Percentiles rank a stretch among this genome's conserved stretches.
Conservation (phyloP, 2,113 vertebrate genomes). For the Pluvialis apricaria region DNA sequence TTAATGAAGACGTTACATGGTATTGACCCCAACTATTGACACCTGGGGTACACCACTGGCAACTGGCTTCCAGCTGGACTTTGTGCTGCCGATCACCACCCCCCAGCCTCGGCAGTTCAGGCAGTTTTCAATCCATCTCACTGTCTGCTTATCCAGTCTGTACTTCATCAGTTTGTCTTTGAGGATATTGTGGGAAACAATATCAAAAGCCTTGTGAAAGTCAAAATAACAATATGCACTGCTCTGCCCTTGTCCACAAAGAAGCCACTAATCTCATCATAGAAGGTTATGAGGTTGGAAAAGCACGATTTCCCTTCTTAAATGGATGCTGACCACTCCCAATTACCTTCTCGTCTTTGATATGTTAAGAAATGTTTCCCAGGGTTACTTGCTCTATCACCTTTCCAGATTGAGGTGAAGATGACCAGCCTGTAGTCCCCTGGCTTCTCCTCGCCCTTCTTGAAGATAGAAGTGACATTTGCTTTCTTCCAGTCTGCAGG, state of each 20-base stretch:
- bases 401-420: background rate
- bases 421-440: background rate
- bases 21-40: background rate
- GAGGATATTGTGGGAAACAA: background rate
- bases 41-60: background rate
- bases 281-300: background rate
- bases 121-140: background rate
- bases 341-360: background rate
- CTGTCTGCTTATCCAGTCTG: background rate
- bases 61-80: background rate
- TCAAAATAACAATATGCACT: background rate
- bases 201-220: background rate
- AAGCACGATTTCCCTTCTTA: background rate
- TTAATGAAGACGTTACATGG: fast-evolving
- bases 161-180: background rate
- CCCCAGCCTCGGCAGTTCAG: background rate
- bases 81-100: background rate
- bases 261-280: background rate
- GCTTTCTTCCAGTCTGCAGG: background rate
- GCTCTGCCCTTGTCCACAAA: background rate
- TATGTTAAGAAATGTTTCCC: background rate
- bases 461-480: background rate
- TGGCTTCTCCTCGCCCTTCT: background rate
- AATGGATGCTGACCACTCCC: background rate
- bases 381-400: background rate